A percentile compares a stretch with the other conserved stretches of the same genome.
These are phyloP conservation scores for Scatophagus argus DNA, from an alignment of 2,113 vertebrate genomes.

Conservation along the genomic window DNA sequence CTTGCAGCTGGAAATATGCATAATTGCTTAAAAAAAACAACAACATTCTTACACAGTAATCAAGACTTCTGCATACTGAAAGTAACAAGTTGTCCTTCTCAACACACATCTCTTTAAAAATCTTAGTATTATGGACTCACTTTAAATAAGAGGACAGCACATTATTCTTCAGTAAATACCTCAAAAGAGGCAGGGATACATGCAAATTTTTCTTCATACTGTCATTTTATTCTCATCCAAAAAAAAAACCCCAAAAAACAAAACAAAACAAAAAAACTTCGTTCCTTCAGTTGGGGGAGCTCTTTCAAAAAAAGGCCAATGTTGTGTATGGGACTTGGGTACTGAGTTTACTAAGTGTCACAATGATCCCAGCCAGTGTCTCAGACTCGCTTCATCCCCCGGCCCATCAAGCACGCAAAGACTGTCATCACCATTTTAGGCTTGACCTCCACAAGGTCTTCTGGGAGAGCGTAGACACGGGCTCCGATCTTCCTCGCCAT, in stretches of 20 bases:
- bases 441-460: slow-evolving; percentile 97
- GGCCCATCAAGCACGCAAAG: slow-evolving; percentile 98
- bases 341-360: slow-evolving; percentile 58
- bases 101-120: slow-evolving; percentile 44
- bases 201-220: slow-evolving; percentile 42
- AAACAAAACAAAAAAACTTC: slow-evolving; percentile 32
- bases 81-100: slow-evolving; percentile 44
- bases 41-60: slow-evolving; percentile 59
- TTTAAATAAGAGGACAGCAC: slow-evolving; percentile 59
- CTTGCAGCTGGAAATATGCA: slow-evolving; percentile 71
- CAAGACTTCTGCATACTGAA: slow-evolving; percentile 54
- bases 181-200: slow-evolving; percentile 39
- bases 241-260: too few species aligned
- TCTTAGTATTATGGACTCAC: slow-evolving; percentile 22
- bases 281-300: slow-evolving; percentile 81
- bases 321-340: too few species aligned
- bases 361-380: slow-evolving; percentile 36
- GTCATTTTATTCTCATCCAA: slow-evolving; percentile 33
- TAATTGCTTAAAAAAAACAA: slow-evolving; percentile 38
- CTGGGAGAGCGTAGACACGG: slow-evolving; percentile 95
- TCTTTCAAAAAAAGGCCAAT: slow-evolving; percentile 82
- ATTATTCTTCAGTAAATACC: slow-evolving; percentile 58
- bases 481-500: slow-evolving; percentile 97
- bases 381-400: slow-evolving; percentile 94
- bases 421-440: slow-evolving; percentile 99